Percentiles rank a stretch among this genome's conserved stretches.
Conservation (phyloP, 2,113 vertebrate genomes). For the Boleophthalmus pectinirostris region DNA sequence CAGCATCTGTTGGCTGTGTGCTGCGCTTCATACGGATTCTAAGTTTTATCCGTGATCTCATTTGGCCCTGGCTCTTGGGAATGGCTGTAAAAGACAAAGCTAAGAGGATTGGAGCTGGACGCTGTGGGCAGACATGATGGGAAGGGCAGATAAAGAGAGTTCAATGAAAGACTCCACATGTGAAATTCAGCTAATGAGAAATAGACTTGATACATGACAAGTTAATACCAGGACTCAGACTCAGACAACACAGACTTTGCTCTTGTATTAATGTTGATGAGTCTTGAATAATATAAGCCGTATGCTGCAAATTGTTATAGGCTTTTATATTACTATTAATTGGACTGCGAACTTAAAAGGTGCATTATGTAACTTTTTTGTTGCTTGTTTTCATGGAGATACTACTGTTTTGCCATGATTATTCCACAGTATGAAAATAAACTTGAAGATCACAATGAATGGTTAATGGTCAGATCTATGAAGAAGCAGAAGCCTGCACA, state of each 20-base stretch:
- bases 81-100: constrained; percentile 46
- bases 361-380: no score
- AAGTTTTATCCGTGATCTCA: constrained; percentile 55
- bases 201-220: neutral
- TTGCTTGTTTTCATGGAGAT: no score
- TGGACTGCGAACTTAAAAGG: no score
- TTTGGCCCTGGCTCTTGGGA: constrained; percentile 48
- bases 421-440: no score
- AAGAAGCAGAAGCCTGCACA: no score
- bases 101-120: constrained; percentile 50
- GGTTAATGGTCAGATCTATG: no score
- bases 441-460: no score
- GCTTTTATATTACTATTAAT: neutral
- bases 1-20: constrained; percentile 44
- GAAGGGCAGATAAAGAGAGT: constrained; percentile 32
- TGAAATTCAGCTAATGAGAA: constrained; percentile 10
- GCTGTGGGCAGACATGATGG: constrained; percentile 44
- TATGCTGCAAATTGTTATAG: neutral
- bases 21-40: constrained; percentile 48
- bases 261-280: neutral
- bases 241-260: neutral
- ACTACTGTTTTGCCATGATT: no score
- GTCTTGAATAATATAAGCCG: neutral
- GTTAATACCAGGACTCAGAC: neutral
- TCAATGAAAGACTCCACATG: constrained; percentile 25